These are phyloP conservation scores for Actinopyga echinites DNA, from an alignment of 53 echinoderm and acorn worm genomes.

Conservation along the genomic window DNA sequence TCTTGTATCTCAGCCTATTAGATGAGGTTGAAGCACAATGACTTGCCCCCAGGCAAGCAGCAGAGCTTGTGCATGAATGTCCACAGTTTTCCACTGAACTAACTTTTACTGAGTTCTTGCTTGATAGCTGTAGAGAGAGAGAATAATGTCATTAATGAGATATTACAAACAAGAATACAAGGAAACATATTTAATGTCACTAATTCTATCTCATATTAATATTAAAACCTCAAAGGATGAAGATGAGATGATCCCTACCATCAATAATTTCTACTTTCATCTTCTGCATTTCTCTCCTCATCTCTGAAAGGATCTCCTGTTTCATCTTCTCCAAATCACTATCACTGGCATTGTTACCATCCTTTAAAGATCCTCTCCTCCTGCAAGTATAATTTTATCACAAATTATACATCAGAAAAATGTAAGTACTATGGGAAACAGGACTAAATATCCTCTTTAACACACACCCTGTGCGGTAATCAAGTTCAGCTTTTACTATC, in stretches of 20 bases:
- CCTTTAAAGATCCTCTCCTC: slow-evolving; percentile 54
- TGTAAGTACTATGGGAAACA: neutral
- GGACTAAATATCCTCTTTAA: neutral
- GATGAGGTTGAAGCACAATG: too few relatives aligned
- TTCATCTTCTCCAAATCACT: slow-evolving; percentile 86
- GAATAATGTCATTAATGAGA: neutral
- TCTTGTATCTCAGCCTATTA: too few relatives aligned
- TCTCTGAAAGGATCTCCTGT: slow-evolving; percentile 89
- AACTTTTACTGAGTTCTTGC: slow-evolving; percentile 73
- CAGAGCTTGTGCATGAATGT: too few relatives aligned
- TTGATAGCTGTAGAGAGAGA: slow-evolving; percentile 68
- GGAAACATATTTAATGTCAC: neutral
- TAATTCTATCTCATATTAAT: neutral
- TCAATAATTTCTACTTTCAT: slow-evolving; percentile 91
- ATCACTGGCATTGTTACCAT: neutral
- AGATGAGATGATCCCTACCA: slow-evolving; percentile 50
- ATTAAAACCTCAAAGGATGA: neutral
- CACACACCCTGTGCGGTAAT: neutral
- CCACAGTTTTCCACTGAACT: neutral
- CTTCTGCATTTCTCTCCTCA: slow-evolving; percentile 84
- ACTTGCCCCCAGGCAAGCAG: too few relatives aligned
- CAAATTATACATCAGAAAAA: neutral
- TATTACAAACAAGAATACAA: neutral
- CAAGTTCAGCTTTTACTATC: too few relatives aligned
- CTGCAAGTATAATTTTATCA: slow-evolving; percentile 13